Evolutionary conservation across 2,113 vertebrate genomes (phyloP), one percentile per base, ranked within the genome.

Genomic region (Pica pica): DNA sequence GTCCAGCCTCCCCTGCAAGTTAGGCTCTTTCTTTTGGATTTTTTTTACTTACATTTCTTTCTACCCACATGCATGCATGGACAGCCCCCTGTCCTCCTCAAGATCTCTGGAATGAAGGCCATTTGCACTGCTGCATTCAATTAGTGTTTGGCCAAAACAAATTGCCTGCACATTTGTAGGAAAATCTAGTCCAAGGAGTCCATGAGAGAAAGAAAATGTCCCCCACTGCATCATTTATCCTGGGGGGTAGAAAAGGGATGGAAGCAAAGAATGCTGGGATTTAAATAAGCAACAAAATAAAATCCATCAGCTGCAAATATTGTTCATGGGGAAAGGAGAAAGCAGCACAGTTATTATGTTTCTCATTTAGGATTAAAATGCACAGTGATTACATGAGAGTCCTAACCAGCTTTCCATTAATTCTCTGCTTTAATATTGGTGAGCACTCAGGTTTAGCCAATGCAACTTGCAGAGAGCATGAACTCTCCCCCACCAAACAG

Each of bases 291-390:
- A 73, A 69, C 71, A 84, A 90, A 84, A 63, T 35, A 74, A 89
- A 86, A 92, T 78, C 47, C 52, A 74, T 90, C 39, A 49, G 37
- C 69, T 90, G 64, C 71, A 86, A 94, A 57, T 56, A 57, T 71
- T 92, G 82, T 82, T 75, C 68, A 49, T 13, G n/a, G 42, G 27
- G 64, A 89, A 90, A 91, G 44, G 64, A 90, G 74, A 92, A 91
- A 79, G 56, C 80, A 88, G 74, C 41, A 73, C 31, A 84, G 68
- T 71, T 73, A 75, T 67, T 73, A 73, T 73, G 37, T 31, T 94
- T 86, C 84, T 76, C 60, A 75, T 88, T 95, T 68, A 92, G 67
- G 57, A 94, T 59, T 90, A 87, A 91, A 82, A 97, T 67, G 79
- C 61, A 83, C 65, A 75, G 82, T 46, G 53, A 88, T 33, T 65